Evolutionary conservation across 2,113 vertebrate genomes (phyloP), one percentile per base, ranked within the genome.

Genomic region (Albula goreensis): DNA sequence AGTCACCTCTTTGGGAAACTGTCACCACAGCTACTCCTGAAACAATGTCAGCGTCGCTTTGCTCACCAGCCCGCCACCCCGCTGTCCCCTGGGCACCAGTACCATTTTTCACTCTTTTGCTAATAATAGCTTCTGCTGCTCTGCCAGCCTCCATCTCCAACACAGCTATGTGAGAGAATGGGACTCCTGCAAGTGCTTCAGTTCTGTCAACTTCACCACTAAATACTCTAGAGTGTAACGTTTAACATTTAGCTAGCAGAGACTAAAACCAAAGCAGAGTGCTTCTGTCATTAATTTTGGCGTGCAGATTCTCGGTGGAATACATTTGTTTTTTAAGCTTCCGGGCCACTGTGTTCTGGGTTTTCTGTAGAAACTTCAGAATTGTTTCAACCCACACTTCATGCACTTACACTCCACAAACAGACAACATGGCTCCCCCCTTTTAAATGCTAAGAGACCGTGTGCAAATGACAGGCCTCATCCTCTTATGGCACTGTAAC

Each of bases 221-320:
- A 7, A 1, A 6, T 60, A 86, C 88, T 85, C 63, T 7, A 1
- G 88, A 89, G 89, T 81, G 81, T 11, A 81, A 87, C 85, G 53
- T 90, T 90, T 94, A 93, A 94, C 94, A 94, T 95, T 95, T 94
- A 92, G 91, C 90, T 87, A 85, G 56, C 56, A 57, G 81, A 66
- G 90, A 88, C 83, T 90, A 93, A 94, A 91, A 89, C 89, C 89
- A 83, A 87, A 51, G 87, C 85, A 89, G 91, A 93, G 93, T 91
- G 89, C 86, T 89, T 90, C 86, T 89, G 90, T 92, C 92, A 91
- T 94, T 94, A 89, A 91, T 91, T 94, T 87, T 89, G 90, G 91
- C 87, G 89, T 85, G 86, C 87, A 85, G 79, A 77, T 74, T 87
- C 78, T 85, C 87, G 83, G 83, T 51, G 50, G 82, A 48, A 83